Conservation (phyloP, 2,113 vertebrate species). For the Anser cygnoides region DNA sequence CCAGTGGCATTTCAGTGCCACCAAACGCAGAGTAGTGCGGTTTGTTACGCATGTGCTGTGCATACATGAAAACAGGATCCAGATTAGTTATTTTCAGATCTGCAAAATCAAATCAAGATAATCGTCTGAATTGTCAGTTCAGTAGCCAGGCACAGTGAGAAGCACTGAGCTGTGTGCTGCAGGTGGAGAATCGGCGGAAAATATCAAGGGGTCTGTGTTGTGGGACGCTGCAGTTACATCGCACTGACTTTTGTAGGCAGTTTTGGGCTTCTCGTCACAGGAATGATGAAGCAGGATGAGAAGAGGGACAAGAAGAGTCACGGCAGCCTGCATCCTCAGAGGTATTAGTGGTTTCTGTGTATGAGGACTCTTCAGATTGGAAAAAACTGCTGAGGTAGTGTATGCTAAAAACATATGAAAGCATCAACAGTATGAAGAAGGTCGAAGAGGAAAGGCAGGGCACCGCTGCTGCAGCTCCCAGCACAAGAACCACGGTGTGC, state of each 20-base stretch:
- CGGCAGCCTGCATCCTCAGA: neutral
- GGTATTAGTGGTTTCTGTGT: neutral
- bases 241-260: neutral
- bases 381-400: neutral
- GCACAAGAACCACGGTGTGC: accelerated
- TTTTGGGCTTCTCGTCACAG: neutral
- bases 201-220: neutral
- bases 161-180: neutral
- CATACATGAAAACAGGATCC: neutral
- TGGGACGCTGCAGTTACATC: neutral
- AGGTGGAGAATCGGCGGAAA: neutral
- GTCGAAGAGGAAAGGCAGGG: neutral
- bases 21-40: neutral
- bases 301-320: neutral
- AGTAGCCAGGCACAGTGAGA: neutral
- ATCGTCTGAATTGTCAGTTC: neutral
- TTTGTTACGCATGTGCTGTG: neutral
- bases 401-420: neutral
- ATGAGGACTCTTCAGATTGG: neutral
- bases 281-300: accelerated
- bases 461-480: neutral
- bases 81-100: neutral
- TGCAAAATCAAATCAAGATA: neutral
- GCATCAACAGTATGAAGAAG: neutral
- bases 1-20: neutral